Conservation (phyloP, 2,797 vertebrate genomes). For the Urosaurus nigricauda region DNA sequence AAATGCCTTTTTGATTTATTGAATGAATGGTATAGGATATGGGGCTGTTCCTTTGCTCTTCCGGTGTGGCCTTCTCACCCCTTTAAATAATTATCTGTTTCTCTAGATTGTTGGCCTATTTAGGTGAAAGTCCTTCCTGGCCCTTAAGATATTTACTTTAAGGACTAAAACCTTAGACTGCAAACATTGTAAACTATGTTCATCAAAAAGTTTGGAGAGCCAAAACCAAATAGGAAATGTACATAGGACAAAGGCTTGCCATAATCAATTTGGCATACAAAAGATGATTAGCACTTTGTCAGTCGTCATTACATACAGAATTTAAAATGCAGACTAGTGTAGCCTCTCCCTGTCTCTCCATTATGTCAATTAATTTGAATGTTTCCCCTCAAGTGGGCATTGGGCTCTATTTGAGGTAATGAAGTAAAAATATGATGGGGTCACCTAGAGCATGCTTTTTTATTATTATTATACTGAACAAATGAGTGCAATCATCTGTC, state of each 20-base stretch:
- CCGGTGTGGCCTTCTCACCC: constrained; percentile 12
- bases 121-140: neutral
- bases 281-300: neutral
- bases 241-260: neutral
- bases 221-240: constrained; percentile 5
- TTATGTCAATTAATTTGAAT: constrained; percentile 34
- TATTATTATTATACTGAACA: constrained; percentile 40
- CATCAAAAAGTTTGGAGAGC: neutral
- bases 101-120: neutral
- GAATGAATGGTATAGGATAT: neutral
- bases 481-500: neutral
- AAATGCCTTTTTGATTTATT: constrained; percentile 43
- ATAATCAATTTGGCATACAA: neutral
- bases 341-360: too few relatives aligned
- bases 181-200: neutral
- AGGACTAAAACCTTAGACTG: neutral
- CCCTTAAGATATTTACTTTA: constrained; percentile 12
- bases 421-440: constrained; percentile 22
- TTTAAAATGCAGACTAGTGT: constrained; percentile 29
- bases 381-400: neutral
- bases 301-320: constrained; percentile 15
- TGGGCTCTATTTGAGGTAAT: constrained; percentile 32
- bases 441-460: constrained; percentile 15
- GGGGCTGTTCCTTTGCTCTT: neutral
- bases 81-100: constrained; percentile 12